Evolutionary conservation across 2,113 vertebrate species (phyloP).

Genomic region (Ceratotherium simum): DNA sequence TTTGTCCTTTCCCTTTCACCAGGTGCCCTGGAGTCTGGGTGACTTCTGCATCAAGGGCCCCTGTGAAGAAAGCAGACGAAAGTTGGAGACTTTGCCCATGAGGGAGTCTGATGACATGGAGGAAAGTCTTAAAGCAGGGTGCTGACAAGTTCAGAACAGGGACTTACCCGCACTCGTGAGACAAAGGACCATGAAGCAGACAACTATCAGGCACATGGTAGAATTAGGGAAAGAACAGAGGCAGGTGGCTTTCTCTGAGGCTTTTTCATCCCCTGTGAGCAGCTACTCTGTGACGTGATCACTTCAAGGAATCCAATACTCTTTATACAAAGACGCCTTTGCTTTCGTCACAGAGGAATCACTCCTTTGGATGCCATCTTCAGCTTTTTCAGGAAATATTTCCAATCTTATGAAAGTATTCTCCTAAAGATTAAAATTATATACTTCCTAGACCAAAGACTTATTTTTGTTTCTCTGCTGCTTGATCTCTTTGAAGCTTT

Average conservation of each 20-base stretch:
- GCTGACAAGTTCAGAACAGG: no score
- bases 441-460: no score
- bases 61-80: constrained; percentile 38
- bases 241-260: neutral
- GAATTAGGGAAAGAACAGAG: neutral
- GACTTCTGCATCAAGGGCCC: neutral
- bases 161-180: neutral
- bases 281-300: neutral
- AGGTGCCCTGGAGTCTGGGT: constrained; percentile 22
- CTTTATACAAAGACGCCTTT: neutral
- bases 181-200: neutral
- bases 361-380: neutral
- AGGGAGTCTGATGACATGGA: no score
- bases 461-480: neutral
- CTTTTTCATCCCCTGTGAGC: accelerated
- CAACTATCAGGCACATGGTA: accelerated
- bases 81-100: neutral
- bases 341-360: neutral
- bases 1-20: neutral
- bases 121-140: accelerated
- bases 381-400: neutral
- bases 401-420: neutral
- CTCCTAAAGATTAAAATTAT: neutral
- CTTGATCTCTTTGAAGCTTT: neutral
- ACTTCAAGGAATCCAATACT: neutral